Conservation (phyloP, 2,797 vertebrate species). For the Ceyx erithaca region DNA sequence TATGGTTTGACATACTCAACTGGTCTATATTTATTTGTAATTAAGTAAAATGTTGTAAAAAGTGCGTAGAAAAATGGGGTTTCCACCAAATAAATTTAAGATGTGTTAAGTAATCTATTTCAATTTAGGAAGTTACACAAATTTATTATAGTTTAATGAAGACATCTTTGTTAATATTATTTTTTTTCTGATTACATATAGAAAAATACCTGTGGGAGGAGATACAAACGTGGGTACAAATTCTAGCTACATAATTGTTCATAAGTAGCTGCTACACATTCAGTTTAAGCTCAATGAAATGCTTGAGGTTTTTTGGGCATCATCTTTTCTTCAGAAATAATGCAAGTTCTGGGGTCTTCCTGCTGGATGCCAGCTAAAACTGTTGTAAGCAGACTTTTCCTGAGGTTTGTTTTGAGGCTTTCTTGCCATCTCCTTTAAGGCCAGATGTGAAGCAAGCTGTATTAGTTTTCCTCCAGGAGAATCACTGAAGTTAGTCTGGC, state of each 20-base stretch:
- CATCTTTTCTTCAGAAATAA: background rate
- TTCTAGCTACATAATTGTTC: background rate
- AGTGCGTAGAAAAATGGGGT: accelerated
- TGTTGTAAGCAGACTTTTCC: background rate
- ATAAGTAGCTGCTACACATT: background rate
- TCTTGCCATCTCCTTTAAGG: background rate
- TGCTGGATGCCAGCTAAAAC: background rate
- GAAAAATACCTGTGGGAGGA: background rate
- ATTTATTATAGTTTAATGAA: background rate
- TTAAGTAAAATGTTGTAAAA: background rate
- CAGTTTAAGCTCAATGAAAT: background rate
- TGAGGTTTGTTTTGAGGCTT: background rate
- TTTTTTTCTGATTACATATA: background rate
- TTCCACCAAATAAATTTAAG: background rate
- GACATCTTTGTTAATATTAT: background rate
- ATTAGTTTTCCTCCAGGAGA: background rate
- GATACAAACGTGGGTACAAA: background rate
- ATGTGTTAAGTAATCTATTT: background rate
- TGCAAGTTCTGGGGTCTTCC: background rate
- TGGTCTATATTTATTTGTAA: background rate
- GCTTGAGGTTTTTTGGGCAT: background rate
- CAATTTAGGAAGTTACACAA: background rate
- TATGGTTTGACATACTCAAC: background rate
- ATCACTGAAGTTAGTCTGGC: background rate
- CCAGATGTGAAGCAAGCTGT: background rate